These are phyloP conservation scores for Drosophila carrolli DNA, from an alignment of 1,140 invertebrate species.

Conservation along the genomic window DNA sequence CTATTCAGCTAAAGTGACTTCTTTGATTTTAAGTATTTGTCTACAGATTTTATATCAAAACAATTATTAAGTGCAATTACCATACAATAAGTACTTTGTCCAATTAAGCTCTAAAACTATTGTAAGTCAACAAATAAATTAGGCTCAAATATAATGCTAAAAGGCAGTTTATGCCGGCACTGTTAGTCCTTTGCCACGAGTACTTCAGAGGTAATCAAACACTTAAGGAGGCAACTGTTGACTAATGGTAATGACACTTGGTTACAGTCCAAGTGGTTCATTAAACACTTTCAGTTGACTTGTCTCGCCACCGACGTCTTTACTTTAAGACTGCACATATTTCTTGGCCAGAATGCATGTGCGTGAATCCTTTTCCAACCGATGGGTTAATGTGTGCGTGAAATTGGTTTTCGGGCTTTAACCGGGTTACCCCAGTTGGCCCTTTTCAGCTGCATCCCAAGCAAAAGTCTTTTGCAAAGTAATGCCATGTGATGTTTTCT, in stretches of 20 bases:
- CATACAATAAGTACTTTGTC: neutral
- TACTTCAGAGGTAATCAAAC: slow-evolving; percentile 24
- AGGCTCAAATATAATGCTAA: neutral
- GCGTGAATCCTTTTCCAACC: neutral
- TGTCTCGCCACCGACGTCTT: neutral
- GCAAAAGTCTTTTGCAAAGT: slow-evolving; percentile 14
- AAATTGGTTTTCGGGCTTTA: slow-evolving; percentile 59
- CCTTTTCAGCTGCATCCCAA: neutral
- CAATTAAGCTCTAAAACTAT: neutral
- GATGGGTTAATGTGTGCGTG: slow-evolving; percentile 57
- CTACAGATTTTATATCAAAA: too few relatives aligned
- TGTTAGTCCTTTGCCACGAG: neutral
- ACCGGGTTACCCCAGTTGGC: slow-evolving; percentile 6
- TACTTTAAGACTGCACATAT: neutral
- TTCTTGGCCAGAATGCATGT: neutral
- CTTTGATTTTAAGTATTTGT: too few relatives aligned
- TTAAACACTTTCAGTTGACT: slow-evolving; percentile 39
- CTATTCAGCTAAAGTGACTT: too few relatives aligned
- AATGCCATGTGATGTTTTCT: slow-evolving; percentile 18
- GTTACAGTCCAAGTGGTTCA: slow-evolving; percentile 63
- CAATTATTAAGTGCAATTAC: too few relatives aligned
- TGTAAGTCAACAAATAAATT: neutral
- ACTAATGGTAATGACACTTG: slow-evolving; percentile 63
- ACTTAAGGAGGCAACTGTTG: slow-evolving; percentile 41
- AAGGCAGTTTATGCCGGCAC: too few relatives aligned